phyloP scores from a whole-genome alignment of 2,888 invertebrate species.

The Ganaspis brasiliensis region DNA sequence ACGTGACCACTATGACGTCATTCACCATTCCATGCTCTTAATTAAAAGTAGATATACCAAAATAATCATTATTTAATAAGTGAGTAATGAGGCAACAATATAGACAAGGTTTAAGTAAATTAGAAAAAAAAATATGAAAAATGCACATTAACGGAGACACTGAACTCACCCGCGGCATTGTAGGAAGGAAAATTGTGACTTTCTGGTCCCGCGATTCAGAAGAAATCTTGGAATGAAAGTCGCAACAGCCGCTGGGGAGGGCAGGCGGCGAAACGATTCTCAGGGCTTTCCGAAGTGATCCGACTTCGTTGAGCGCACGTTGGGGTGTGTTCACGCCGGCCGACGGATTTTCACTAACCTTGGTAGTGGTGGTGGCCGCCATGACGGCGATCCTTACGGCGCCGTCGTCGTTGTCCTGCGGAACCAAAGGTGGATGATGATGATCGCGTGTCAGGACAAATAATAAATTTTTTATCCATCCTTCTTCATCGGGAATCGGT shows the following conservation, averaged over 20 bases:
- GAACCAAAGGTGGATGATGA: constrained; percentile 39
- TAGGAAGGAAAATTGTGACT: background rate
- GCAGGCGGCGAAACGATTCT: constrained; percentile 68
- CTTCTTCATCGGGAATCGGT: constrained; percentile 50
- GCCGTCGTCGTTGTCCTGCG: constrained; percentile 57
- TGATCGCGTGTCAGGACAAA: constrained; percentile 72
- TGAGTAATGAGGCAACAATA: too few relatives aligned
- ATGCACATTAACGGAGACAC: background rate
- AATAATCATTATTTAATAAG: too few relatives aligned
- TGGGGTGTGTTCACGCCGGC: constrained; percentile 68
- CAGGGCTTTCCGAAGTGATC: constrained; percentile 65
- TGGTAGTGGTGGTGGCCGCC: constrained; percentile 57
- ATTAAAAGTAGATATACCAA: too few relatives aligned
- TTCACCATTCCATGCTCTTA: too few relatives aligned
- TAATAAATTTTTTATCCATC: constrained; percentile 63
- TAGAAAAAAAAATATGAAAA: background rate
- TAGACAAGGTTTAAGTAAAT: too few relatives aligned
- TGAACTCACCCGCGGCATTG: constrained; percentile 68
- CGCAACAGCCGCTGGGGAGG: constrained; percentile 47
- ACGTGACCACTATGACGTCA: too few relatives aligned
- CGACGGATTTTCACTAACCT: constrained; percentile 72
- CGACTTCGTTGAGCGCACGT: constrained; percentile 57
- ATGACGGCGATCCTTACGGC: constrained; percentile 63
- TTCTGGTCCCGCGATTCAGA: constrained; percentile 7
- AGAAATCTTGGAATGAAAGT: constrained; percentile 30